Conservation (phyloP, 2,113 vertebrate genomes). For the Ovis aries region DNA sequence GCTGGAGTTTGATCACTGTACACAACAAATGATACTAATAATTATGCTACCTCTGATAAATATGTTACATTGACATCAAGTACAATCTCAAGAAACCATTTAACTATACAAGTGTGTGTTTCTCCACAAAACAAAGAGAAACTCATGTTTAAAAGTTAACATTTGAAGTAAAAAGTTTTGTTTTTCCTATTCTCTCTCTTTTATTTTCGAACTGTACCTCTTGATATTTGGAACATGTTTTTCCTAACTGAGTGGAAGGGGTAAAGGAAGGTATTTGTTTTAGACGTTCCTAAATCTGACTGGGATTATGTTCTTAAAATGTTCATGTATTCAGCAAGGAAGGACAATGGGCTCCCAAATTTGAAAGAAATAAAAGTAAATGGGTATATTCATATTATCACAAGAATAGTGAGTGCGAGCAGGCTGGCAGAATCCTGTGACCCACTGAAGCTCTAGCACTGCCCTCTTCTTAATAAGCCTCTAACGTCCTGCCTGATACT, state of each 20-base stretch:
- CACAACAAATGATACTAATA: not conserved
- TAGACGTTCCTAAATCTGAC: not conserved
- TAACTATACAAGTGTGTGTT: not conserved
- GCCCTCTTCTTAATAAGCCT: not conserved
- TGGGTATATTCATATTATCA: conserved; percentile 35
- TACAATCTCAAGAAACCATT: not conserved
- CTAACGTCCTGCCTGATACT: not conserved
- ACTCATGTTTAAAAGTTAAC: conserved; percentile 9
- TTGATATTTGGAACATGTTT: not conserved
- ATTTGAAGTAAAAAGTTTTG: not conserved
- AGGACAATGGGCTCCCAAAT: not conserved
- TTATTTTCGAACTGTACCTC: not conserved
- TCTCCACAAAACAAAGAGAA: not conserved
- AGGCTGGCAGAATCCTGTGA: not conserved
- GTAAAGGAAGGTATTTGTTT: not conserved
- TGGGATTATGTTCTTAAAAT: not conserved
- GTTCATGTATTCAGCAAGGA: not conserved
- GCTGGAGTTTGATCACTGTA: not conserved
- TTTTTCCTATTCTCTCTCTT: not conserved
- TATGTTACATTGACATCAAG: not conserved
- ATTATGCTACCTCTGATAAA: not conserved
- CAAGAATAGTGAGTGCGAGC: not conserved
- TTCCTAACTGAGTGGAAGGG: not conserved
- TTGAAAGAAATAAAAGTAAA: conserved; percentile 54
- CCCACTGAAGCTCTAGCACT: not conserved